phyloP scores from a whole-genome alignment of 2,888 invertebrate species.

The Aspidiotus destructor region DNA sequence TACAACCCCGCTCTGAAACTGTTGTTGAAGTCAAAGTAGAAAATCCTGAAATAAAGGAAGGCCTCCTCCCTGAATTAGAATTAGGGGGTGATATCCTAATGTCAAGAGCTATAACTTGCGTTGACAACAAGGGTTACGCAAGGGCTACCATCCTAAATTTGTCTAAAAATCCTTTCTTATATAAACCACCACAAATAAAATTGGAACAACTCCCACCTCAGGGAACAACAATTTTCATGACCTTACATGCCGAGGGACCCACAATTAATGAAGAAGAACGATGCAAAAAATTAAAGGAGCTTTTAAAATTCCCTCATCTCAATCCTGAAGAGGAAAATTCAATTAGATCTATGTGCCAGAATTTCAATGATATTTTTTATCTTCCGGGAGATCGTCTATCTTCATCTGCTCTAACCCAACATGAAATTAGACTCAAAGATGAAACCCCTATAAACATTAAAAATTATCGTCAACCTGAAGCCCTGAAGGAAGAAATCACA shows the following conservation, averaged over 20 bases:
- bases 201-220: background rate
- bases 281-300: background rate
- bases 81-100: background rate
- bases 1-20: background rate
- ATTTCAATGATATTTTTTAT: background rate
- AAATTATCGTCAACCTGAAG: background rate
- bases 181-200: background rate
- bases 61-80: background rate
- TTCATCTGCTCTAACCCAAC: background rate
- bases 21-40: background rate
- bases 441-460: background rate
- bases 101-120: background rate
- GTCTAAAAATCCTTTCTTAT: background rate
- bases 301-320: background rate
- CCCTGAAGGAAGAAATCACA: background rate
- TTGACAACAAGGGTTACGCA: background rate
- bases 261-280: background rate
- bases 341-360: background rate
- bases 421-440: background rate
- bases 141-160: background rate
- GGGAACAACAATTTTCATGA: background rate
- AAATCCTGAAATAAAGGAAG: background rate
- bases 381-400: background rate
- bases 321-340: background rate
- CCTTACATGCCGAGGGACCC: background rate